A percentile compares a stretch with the other conserved stretches of the same genome.
Evolutionary conservation across 2,888 invertebrate species (phyloP).

Genomic region (Julus scandinavius): DNA sequence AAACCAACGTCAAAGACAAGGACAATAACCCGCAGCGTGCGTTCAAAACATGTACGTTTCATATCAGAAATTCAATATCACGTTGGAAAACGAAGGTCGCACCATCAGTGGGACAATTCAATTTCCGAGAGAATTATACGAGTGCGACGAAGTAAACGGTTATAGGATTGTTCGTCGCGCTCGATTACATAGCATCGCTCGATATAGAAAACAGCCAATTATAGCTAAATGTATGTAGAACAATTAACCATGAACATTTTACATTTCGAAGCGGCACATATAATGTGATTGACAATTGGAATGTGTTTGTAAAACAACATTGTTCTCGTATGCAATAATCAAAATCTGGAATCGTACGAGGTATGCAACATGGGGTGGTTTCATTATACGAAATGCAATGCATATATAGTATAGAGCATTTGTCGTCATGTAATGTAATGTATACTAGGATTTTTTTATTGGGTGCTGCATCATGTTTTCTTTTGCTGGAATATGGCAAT

Average conservation of each 20-base stretch:
- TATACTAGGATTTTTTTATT: too few relatives aligned
- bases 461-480: too few relatives aligned
- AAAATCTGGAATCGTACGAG: too few relatives aligned
- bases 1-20: neutral
- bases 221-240: neutral
- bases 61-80: constrained; percentile 2
- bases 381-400: too few relatives aligned
- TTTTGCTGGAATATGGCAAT: too few relatives aligned
- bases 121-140: neutral
- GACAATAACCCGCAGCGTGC: neutral
- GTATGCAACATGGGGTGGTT: too few relatives aligned
- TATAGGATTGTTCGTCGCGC: too few relatives aligned
- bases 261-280: neutral
- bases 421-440: too few relatives aligned
- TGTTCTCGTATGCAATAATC: too few relatives aligned
- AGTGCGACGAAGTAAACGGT: neutral
- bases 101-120: neutral
- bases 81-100: neutral
- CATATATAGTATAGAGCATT: too few relatives aligned
- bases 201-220: neutral
- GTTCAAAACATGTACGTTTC: neutral
- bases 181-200: neutral
- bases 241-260: neutral
- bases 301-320: neutral
- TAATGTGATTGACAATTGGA: neutral